Evolutionary conservation across 1,140 invertebrate species (phyloP).

Genomic region (Drosophila lini): DNA sequence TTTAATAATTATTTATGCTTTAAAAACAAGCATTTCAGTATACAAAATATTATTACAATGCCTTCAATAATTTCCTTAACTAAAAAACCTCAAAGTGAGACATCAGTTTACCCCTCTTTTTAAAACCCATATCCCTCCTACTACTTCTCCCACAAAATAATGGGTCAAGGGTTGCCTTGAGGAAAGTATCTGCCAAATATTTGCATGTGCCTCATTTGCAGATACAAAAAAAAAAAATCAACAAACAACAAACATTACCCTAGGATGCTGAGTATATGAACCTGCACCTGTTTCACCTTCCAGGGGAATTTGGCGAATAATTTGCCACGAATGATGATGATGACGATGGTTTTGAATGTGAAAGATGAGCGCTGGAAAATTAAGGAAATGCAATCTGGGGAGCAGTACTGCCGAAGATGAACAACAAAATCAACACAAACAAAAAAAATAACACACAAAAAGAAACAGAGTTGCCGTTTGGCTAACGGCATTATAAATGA

Average conservation of each 20-base stretch:
- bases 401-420: conserved; percentile 50
- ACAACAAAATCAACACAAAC: conserved; percentile 72
- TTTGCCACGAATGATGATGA: conserved; percentile 46
- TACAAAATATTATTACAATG: background rate
- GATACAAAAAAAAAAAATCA: background rate
- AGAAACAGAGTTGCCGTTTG: conserved; percentile 64
- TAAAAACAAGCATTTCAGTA: background rate
- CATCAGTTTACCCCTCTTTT: background rate
- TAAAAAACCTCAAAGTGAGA: background rate
- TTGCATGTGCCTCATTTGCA: conserved; percentile 12
- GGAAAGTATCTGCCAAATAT: conserved; percentile 12
- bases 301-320: conserved; percentile 43
- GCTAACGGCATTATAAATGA: conserved; percentile 79
- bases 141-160: background rate
- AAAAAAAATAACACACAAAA: conserved; percentile 45
- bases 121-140: background rate
- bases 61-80: too few relatives aligned
- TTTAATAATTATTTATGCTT: too few relatives aligned
- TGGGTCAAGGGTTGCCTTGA: conserved; percentile 26
- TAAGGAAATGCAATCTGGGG: conserved; percentile 70
- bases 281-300: conserved; percentile 56
- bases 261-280: conserved; percentile 24
- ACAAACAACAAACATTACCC: background rate
- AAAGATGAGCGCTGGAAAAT: conserved; percentile 75
- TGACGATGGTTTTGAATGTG: conserved; percentile 55